Percentiles rank a stretch among this genome's conserved stretches.
Conservation (phyloP, 1,140 invertebrate species). For the Calosoma granatense region DNA sequence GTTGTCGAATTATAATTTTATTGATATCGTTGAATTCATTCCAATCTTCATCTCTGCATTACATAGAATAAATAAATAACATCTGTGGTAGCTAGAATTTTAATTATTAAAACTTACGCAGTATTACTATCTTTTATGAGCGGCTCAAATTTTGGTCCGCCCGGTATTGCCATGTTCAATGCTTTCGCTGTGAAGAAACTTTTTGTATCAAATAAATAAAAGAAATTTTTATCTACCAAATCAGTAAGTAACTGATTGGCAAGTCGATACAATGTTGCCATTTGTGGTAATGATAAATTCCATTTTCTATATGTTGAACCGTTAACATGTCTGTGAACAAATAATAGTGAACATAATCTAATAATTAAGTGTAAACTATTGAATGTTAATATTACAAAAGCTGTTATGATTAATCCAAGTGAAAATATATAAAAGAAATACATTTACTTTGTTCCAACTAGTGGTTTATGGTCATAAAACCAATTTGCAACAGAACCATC, state of each 20-base stretch:
- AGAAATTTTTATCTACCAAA: conserved; percentile 97
- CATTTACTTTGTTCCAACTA: conserved; percentile 73
- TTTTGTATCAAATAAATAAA: conserved; percentile 98
- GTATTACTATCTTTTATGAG: conserved; percentile 95
- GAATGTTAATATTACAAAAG: conserved; percentile 13
- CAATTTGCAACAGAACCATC: conserved; percentile 84
- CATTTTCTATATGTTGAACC: conserved; percentile 94
- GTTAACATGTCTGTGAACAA: conserved; percentile 77
- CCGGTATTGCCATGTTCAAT: conserved; percentile 99
- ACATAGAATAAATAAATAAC: conserved; percentile 17
- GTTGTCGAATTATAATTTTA: conserved; percentile 98
- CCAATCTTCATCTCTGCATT: conserved; percentile 95
- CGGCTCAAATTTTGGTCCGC: conserved; percentile 99
- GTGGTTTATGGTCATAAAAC: conserved; percentile 98
- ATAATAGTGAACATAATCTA: conserved; percentile 12
- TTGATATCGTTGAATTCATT: conserved; percentile 99
- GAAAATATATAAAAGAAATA: background rate
- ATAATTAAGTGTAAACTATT: conserved; percentile 8
- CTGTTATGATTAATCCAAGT: background rate
- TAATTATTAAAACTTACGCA: conserved; percentile 47
- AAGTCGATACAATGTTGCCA: conserved; percentile 94
- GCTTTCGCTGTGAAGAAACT: conserved; percentile 99
- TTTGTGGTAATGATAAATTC: conserved; percentile 90
- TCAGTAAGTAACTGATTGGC: conserved; percentile 98
- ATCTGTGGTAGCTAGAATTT: conserved; percentile 12